Conservation (phyloP, 1,140 invertebrate genomes). For the Drosophila tropicalis region DNA sequence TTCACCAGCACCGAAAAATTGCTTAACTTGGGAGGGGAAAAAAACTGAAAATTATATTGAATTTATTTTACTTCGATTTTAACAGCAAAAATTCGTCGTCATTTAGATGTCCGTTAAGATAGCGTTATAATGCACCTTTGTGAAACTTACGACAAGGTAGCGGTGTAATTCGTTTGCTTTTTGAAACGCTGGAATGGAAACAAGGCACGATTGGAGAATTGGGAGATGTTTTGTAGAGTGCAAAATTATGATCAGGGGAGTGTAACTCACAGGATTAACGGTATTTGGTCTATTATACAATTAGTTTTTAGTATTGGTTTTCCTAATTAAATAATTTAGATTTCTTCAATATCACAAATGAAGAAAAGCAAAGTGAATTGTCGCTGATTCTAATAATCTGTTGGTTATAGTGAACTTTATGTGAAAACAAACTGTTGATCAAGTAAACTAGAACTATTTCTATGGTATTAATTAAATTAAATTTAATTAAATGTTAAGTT, state of each 20-base stretch:
- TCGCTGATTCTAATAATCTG: too few relatives aligned
- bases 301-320: too few relatives aligned
- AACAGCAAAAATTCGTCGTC: constrained; percentile 12
- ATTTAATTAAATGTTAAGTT: too few relatives aligned
- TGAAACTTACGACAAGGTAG: neutral
- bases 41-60: constrained; percentile 11
- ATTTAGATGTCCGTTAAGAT: constrained; percentile 10
- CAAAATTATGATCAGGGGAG: too few relatives aligned
- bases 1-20: constrained; percentile 8
- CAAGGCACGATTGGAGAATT: neutral
- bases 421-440: too few relatives aligned
- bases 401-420: too few relatives aligned
- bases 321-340: too few relatives aligned
- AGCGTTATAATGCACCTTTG: neutral
- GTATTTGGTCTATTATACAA: too few relatives aligned
- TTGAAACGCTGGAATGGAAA: neutral
- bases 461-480: too few relatives aligned
- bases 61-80: constrained; percentile 12
- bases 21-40: constrained; percentile 2
- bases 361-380: neutral
- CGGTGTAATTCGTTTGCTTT: neutral
- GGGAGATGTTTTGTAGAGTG: too few relatives aligned
- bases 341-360: neutral
- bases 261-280: too few relatives aligned
- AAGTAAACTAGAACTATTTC: too few relatives aligned